Base-by-base conservation (phyloP, 2,113 vertebrate species). In the Picathartes gymnocephalus region DNA sequence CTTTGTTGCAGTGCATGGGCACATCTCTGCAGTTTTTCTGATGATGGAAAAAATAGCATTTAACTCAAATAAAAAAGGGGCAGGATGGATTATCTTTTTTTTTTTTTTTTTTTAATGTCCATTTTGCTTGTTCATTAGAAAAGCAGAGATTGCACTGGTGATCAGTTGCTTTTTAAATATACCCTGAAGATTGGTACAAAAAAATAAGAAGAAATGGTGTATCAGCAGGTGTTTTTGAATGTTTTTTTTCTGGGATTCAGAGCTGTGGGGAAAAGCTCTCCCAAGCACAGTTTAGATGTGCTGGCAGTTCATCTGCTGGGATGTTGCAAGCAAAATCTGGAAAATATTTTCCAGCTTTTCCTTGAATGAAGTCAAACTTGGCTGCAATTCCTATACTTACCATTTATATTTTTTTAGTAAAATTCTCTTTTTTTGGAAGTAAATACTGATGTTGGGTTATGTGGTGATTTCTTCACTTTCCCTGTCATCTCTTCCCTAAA, bases 1-100 rank as follows among this genome's bases (percentile, higher is more conserved):
- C 83, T 94, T 95, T 93, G 85, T 94, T 92, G 76, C 74, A 39
- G 31, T 28, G 25, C 72, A 73, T 88, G 90, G 88, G 88, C 68
- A 65, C 2, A 6, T 90, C 85, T 83, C 33, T 81, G 77, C 74
- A 86, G 76, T 61, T n/a, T 82, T 92, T 73, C 31, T 72, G 58
- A 50, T 51, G 68, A 61, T 86, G 54, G 30, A 54, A 91, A 88
- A 93, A 84, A 86, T 70, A 86, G 47, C 42, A 70, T 77, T 89
- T 80, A 65, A 60, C 60, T 66, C 13, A 66, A 57, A 37, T 39
- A 69, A 68, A 23, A 33, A 50, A 33, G 27, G 13, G 3, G 2
- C 19, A 37, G 22, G 18, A 40, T 60, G 47, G 25, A 21, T 81
- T 58, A 21, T 68, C 16, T n/a, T 8, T 19, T 19, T 48, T 10